Base-by-base conservation (phyloP, 2,797 vertebrate species). In the Cynopterus sphinx region DNA sequence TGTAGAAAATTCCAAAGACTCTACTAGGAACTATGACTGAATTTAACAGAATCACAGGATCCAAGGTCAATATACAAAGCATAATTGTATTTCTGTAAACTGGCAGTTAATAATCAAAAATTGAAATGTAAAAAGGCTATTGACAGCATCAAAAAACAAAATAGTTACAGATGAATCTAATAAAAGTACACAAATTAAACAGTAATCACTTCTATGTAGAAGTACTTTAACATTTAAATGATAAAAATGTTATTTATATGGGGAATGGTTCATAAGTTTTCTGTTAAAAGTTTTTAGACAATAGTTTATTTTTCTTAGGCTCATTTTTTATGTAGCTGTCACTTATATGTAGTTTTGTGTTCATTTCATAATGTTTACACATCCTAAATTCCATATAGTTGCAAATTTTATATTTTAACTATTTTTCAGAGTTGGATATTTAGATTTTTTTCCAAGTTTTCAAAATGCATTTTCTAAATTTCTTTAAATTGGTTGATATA, bases 21-120 rank as follows among this genome's bases (percentile, higher is more conserved):
- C 7, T 83, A 41, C 28, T 46, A 77, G 87, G 75, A 87, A 87
- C 43, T 87, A 6, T 90, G 91, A 41, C 53, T 79, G 67, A 83
- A 83, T 78, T 83, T 83, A 91, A 94, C n/a, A 88, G n/a, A 77
- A 77, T 92, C 21, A 46, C 9, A 61, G 61, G 53, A 57, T 86
- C 31, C 11, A 86, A 63, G 65, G 41, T 92, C n/a, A 79, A 9
- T 68, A 61, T 81, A 61, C 65, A 67, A 71, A 94, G 36, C 31
- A 2, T 84, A 77, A 51, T 57, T 94, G 10, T 78, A 75, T 71
- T 88, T 92, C 19, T 92, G 9, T 81, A 81, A 92, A 65, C 8
- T 83, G 78, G 31, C 33, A 63, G 57, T 87, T 16, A 82, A 65
- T 82, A 87, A 90, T 85, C 86, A 22, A 87, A 96, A 88, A 33